Percentiles rank a stretch among this genome's conserved stretches.
Evolutionary conservation across 2,113 vertebrate genomes (phyloP).

Genomic region (Geococcyx californianus): DNA sequence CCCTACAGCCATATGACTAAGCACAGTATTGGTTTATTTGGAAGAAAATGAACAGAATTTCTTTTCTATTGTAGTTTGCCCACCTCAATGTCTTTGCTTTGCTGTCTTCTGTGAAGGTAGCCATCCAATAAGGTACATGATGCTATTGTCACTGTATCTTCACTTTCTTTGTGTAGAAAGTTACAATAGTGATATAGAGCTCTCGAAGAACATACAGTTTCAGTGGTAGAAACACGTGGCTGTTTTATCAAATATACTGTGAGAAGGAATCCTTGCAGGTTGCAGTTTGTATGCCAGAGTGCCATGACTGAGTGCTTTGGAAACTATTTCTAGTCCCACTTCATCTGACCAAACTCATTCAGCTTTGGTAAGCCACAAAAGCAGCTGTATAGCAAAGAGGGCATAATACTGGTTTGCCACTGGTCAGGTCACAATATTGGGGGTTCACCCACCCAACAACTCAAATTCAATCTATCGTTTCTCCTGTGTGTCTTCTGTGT

Average conservation of each 20-base stretch:
- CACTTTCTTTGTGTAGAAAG: background rate
- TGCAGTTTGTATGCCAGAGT: background rate
- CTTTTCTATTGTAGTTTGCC: background rate
- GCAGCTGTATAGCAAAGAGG: background rate
- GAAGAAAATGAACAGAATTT: background rate
- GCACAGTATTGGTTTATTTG: background rate
- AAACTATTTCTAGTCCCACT: background rate
- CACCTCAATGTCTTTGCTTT: background rate
- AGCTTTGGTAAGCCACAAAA: background rate
- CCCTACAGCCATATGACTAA: background rate
- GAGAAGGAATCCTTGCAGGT: background rate
- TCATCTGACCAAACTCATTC: background rate
- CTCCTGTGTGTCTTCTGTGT: background rate
- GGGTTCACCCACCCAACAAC: background rate
- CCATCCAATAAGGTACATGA: background rate
- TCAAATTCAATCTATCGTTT: background rate
- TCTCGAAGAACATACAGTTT: background rate
- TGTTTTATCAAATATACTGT: background rate
- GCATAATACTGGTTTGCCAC: accelerated
- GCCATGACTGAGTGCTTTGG: background rate
- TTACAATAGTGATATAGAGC: background rate
- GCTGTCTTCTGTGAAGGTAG: background rate
- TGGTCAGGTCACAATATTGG: background rate
- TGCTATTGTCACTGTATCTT: background rate
- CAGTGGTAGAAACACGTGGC: background rate